Evolutionary conservation across 2,888 invertebrate species (phyloP).

Genomic region (Euzophera pinguis): DNA sequence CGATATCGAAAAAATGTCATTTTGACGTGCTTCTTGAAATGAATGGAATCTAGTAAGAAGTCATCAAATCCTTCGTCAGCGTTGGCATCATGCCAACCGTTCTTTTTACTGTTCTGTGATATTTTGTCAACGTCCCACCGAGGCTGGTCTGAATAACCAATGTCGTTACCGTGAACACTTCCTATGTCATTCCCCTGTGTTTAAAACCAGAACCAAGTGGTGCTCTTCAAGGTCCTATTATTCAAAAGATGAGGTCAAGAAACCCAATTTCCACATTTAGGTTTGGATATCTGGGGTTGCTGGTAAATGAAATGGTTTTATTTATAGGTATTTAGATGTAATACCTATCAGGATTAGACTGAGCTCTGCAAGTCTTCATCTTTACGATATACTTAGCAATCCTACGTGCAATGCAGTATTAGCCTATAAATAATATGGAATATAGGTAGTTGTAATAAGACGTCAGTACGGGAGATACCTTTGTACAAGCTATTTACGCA

Average conservation of each 20-base stretch:
- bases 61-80: slow-evolving; percentile 10
- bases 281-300: neutral
- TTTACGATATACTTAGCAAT: neutral
- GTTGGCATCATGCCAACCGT: slow-evolving; percentile 59
- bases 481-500: too few relatives aligned
- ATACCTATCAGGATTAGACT: too few relatives aligned
- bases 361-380: neutral
- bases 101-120: slow-evolving; percentile 48
- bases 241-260: slow-evolving; percentile 17
- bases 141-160: slow-evolving; percentile 54
- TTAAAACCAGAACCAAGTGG: slow-evolving; percentile 22
- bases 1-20: neutral
- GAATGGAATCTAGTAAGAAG: neutral
- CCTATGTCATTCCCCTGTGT: slow-evolving; percentile 50
- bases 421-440: too few relatives aligned
- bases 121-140: slow-evolving; percentile 65
- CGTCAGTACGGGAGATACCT: too few relatives aligned
- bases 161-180: slow-evolving; percentile 33
- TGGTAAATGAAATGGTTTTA: neutral
- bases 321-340: neutral
- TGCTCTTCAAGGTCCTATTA: slow-evolving; percentile 19
- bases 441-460: too few relatives aligned
- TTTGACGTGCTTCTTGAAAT: neutral
- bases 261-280: slow-evolving; percentile 9
- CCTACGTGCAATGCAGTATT: too few relatives aligned